These are phyloP conservation scores for Kuschelorhynchus macadamiae DNA, from an alignment of 2,888 invertebrate species.

Conservation along the genomic window DNA sequence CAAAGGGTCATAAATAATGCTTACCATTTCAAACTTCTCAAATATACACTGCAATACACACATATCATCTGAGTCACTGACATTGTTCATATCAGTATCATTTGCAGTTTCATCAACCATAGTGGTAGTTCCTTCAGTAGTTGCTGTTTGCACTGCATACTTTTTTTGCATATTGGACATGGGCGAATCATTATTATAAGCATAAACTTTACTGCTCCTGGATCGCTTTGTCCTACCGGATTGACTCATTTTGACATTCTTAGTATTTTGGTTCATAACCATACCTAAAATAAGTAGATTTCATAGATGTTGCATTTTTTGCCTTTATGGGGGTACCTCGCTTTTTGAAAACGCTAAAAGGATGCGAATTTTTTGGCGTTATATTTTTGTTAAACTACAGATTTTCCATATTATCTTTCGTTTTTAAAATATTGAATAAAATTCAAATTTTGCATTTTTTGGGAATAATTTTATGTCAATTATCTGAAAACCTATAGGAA, in stretches of 20 bases:
- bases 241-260: no score
- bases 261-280: no score
- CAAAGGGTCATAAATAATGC: not conserved
- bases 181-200: slow-evolving; percentile 10
- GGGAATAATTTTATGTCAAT: no score
- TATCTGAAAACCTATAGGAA: no score
- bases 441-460: no score
- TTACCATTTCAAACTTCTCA: slow-evolving; percentile 78
- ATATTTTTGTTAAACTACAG: no score
- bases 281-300: not conserved
- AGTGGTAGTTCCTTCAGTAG: slow-evolving; percentile 14
- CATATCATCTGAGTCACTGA: slow-evolving; percentile 45
- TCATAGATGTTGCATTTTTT: no score
- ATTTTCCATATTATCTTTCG: no score
- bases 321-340: no score
- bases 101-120: slow-evolving; percentile 24
- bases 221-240: slow-evolving; percentile 3
- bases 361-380: no score
- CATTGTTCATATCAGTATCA: not conserved
- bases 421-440: no score
- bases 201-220: slow-evolving; percentile 7
- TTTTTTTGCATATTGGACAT: slow-evolving; percentile 28
- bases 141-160: slow-evolving; percentile 5
- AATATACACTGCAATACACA: slow-evolving; percentile 81
- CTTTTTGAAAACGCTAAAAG: no score